Base-by-base conservation (phyloP, 2,797 vertebrate genomes). In the Sebastes dallii region DNA sequence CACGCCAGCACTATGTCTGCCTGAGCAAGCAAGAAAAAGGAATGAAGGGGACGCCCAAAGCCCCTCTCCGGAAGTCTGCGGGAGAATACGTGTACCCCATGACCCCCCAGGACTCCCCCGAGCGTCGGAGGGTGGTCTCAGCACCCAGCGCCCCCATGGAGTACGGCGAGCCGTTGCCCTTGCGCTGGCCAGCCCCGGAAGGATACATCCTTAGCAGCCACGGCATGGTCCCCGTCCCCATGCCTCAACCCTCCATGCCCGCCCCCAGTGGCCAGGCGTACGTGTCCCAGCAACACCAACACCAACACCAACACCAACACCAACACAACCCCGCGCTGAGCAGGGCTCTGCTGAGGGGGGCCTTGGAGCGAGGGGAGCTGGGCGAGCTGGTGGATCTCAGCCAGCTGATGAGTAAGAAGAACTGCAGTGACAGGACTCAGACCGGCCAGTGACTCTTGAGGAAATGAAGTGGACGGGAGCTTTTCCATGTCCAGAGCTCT, bases 81-180 rank as follows among this genome's bases (percentile, higher is more conserved):
- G 95, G 96, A 16, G 98, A 99, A 34, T 97, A 98, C 32, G 92
- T 96, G 1, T 97, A 98, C 86, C 94, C 96, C 8, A 95, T 96
- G 93, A 98, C 97, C 0, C 97, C 97, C 0, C 97, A 95, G 79
- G 96, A 97, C 95, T 98, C 97, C 61, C 97, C 97, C 0, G 97
- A 98, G 84, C 96, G 97, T 39, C 95, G 97, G 76, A 93, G 97
- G 84, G 97, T 98, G 87, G 97, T 98, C 14, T 99, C 98, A 0
- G 97, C 98, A 0, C 97, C 97, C 54, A 95, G 96, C 0, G 97
- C 96, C 72, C 96, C 97, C 1, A 90, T 93, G 85, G 96, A 97
- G 86, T 97, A 97, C 46, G 93, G 90, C 42, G 89, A 96, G 80
- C 92, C 95, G 2, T 87, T 96, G 79, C 93, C 96, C n/a, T 86